Base-by-base conservation (phyloP, 2,888 invertebrate species). In the Metopia argyrocephala region DNA sequence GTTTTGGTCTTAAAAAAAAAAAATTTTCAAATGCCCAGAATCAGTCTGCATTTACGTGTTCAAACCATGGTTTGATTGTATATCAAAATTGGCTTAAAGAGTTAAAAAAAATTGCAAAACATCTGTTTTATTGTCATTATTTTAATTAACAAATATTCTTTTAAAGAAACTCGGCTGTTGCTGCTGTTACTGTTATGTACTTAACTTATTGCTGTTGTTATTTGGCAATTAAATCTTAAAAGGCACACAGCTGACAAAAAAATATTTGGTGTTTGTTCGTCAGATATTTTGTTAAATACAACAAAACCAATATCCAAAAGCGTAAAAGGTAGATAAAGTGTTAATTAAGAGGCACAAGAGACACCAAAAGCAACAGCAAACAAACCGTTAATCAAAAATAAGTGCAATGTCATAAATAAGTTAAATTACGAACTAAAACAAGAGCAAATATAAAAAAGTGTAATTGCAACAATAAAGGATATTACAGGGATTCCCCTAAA, bases 251-350 rank as follows among this genome's bases (percentile, higher is more conserved):
- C n/a, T n/a, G 23, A 9, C 7, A 46, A 59, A 52, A 21, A 65
- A 46, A 66, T 78, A 66, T 25, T 48, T 64, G 3, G 25, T 68
- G 18, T 21, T 7, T 31, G 12, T 12, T 31, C 12, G 12, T 12
- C 38, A 12, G 38, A 15, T 38, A 38, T 12, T 38, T 12, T 68
- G 18, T 48, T 31, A 52, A 59, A 18, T 48, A n/a, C 20, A n/a
- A 3, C 38, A 38, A 9, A 38, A 12, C 12, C 38, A 54, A 66
- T 23, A 66, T 54, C 25, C 66, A 31, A 54, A 66, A 52, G 23
- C 52, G n/a, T 38, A 66, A 52, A 38, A 12, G 62, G 68, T 62
- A 76, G 69, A 76, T 69, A 76, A 73, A 69, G 76, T 76, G 80
- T 76, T 73, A 80, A 74, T 68, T 57, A 69, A 76, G 20, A n/a